Evolutionary conservation across 2,888 invertebrate species (phyloP).

Genomic region (Plagiodera versicolora): DNA sequence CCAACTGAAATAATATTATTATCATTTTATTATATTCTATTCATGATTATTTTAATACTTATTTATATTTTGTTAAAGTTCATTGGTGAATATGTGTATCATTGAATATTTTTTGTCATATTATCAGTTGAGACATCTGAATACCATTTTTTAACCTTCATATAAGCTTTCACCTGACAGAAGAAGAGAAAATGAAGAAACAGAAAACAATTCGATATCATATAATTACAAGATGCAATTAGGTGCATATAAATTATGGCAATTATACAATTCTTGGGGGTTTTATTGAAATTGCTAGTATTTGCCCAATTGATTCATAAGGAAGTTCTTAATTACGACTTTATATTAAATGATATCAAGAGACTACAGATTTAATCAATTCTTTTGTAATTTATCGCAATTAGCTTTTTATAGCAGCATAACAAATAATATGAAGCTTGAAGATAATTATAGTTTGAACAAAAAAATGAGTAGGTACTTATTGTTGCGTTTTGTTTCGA

Average conservation of each 20-base stretch:
- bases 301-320: conserved; percentile 30
- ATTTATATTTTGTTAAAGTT: no score
- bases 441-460: conserved; percentile 20
- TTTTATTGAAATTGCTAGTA: conserved; percentile 28
- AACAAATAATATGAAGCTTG: conserved; percentile 20
- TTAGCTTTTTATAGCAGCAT: conserved; percentile 20
- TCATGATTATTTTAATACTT: no score
- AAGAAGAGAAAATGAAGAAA: conserved; percentile 5
- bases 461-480: conserved; percentile 2
- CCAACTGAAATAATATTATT: no score
- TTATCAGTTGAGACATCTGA: no score
- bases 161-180: neutral
- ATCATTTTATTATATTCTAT: no score
- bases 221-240: conserved; percentile 19
- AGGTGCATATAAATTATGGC: conserved; percentile 11
- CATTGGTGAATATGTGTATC: no score
- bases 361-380: conserved; percentile 19
- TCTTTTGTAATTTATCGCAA: conserved; percentile 27
- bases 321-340: conserved; percentile 27
- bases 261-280: conserved; percentile 14
- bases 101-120: no score
- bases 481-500: conserved; percentile 14
- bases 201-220: conserved; percentile 17
- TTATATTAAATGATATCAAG: conserved; percentile 18
- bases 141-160: no score